These are phyloP conservation scores for Austrolebias charrua DNA, from an alignment of 2,797 vertebrate genomes.

Conservation along the genomic window DNA sequence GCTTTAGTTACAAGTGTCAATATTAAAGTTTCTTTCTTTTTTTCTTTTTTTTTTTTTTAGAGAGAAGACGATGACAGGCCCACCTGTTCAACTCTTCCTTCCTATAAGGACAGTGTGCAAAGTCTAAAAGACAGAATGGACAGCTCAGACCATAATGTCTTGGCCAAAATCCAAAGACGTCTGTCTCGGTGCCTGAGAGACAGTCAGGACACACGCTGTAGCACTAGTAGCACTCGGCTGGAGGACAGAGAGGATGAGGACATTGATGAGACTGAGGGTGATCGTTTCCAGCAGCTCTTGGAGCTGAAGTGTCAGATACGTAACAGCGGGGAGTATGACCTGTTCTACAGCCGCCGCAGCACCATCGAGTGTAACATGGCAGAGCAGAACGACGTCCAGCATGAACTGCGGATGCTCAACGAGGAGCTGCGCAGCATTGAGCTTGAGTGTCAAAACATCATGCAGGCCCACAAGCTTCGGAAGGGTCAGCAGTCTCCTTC, in stretches of 20 bases:
- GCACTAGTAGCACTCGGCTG: slow-evolving; percentile 68
- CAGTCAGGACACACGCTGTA: slow-evolving; percentile 74
- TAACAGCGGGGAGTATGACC: slow-evolving; percentile 90
- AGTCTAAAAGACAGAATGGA: slow-evolving; percentile 84
- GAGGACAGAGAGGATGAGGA: slow-evolving; percentile 76
- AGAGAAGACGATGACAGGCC: slow-evolving; percentile 88
- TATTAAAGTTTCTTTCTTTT: neutral
- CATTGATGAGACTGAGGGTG: slow-evolving; percentile 81
- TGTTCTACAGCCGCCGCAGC: slow-evolving; percentile 92
- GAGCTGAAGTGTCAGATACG: slow-evolving; percentile 95
- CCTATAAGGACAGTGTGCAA: slow-evolving; percentile 83
- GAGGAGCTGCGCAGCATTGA: slow-evolving; percentile 95
- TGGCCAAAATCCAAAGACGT: slow-evolving; percentile 80
- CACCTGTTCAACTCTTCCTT: slow-evolving; percentile 88
- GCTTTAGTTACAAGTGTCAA: no score
- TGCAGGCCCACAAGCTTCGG: slow-evolving; percentile 90
- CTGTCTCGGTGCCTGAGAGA: slow-evolving; percentile 78
- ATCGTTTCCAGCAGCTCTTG: slow-evolving; percentile 90
- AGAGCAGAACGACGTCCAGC: slow-evolving; percentile 85
- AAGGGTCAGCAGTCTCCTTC: slow-evolving; percentile 80
- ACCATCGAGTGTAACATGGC: slow-evolving; percentile 87
- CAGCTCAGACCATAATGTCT: slow-evolving; percentile 87
- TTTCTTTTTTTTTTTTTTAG: slow-evolving; percentile 76
- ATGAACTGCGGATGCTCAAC: slow-evolving; percentile 92
- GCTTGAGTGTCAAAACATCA: slow-evolving; percentile 96